These are phyloP conservation scores for Miltochrista miniata DNA, from an alignment of 2,888 invertebrate species.

Conservation along the genomic window DNA sequence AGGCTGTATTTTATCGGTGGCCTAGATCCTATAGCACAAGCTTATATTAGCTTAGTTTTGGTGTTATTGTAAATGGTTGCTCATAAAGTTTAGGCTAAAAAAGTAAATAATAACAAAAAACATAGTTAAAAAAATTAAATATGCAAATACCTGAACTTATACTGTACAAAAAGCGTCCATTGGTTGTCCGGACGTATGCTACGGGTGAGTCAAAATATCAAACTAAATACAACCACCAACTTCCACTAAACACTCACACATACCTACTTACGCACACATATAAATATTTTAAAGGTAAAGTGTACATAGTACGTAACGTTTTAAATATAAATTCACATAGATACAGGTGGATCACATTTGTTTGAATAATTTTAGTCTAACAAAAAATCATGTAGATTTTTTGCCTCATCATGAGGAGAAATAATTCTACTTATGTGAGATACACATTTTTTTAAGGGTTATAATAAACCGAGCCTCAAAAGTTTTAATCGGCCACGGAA, in stretches of 20 bases:
- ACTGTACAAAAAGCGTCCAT: slow-evolving; percentile 20
- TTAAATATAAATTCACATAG: slow-evolving; percentile 12
- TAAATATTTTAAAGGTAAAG: background rate
- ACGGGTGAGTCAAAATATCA: slow-evolving; percentile 17
- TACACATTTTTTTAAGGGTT: too few species aligned
- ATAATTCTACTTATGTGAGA: too few species aligned
- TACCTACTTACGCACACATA: background rate
- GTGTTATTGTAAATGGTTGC: too few species aligned
- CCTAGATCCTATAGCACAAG: too few species aligned
- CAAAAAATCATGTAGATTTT: slow-evolving; percentile 4
- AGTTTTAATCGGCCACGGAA: too few species aligned
- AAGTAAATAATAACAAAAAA: too few species aligned
- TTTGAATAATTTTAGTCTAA: too few species aligned
- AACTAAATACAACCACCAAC: slow-evolving; percentile 22
- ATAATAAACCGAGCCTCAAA: too few species aligned
- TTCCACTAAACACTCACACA: background rate
- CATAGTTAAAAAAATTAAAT: slow-evolving; percentile 3
- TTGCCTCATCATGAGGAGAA: too few species aligned
- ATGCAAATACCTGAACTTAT: slow-evolving; percentile 29
- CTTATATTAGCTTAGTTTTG: too few species aligned
- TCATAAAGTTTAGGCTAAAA: too few species aligned
- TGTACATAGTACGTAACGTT: slow-evolving; percentile 16
- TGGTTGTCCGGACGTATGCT: slow-evolving; percentile 13
- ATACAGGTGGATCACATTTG: slow-evolving; percentile 26
- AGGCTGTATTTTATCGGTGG: too few species aligned